Conservation (phyloP, 2,797 vertebrate species). For the Morelia viridis region DNA sequence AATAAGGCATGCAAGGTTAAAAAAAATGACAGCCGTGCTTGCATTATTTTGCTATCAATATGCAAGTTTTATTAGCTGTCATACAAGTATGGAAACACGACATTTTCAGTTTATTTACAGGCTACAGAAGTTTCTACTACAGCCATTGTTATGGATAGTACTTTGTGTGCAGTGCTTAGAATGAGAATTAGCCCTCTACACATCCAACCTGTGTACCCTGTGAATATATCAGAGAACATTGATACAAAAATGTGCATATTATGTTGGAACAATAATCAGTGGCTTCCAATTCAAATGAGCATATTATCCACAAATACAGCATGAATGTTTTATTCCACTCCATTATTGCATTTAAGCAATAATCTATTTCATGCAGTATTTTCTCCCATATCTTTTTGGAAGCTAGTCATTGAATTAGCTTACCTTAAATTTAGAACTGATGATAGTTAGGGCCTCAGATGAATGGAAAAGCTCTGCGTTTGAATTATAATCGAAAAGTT, state of each 20-base stretch:
- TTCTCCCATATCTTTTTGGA: not conserved
- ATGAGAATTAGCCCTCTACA: not conserved
- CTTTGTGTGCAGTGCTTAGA: not conserved
- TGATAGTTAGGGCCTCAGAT: not conserved
- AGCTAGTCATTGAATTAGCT: not conserved
- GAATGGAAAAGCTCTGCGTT: not conserved
- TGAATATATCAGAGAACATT: not conserved
- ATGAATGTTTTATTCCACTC: not conserved
- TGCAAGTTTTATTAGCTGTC: not conserved
- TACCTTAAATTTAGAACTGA: not conserved
- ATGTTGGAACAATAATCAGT: not conserved
- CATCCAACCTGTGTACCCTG: not conserved
- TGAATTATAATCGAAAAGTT: not conserved
- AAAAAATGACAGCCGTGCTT: not conserved
- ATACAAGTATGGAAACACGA: not conserved
- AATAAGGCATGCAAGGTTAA: not conserved
- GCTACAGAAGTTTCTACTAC: not conserved
- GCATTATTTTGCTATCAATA: not conserved
- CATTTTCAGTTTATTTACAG: not conserved
- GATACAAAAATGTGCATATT: not conserved
- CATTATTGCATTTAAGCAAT: not conserved
- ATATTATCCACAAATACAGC: not conserved
- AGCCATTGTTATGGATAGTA: not conserved
- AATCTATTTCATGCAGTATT: not conserved
- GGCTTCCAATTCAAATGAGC: not conserved